Percentiles rank a stretch among this genome's conserved stretches.
Evolutionary conservation across 2,888 invertebrate species (phyloP).

Genomic region (Hirudinaria manillensis): DNA sequence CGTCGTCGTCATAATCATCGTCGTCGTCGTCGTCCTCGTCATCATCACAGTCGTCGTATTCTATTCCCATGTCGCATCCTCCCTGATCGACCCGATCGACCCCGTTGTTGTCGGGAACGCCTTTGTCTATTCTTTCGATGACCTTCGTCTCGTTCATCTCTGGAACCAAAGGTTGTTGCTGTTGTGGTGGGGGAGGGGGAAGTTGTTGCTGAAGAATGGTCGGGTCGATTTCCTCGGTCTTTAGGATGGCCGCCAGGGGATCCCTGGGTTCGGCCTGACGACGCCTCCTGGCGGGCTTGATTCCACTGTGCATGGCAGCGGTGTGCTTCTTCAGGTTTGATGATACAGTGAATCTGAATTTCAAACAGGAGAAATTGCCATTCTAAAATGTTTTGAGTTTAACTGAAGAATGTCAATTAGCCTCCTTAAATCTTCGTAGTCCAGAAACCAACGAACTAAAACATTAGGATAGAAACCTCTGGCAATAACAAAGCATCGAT

Average conservation of each 20-base stretch:
- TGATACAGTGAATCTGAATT: slow-evolving; percentile 26
- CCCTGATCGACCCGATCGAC: neutral
- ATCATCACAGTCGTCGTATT: slow-evolving; percentile 22
- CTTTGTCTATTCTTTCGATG: neutral
- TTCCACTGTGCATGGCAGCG: slow-evolving; percentile 25
- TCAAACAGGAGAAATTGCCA: no score
- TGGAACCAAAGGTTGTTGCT: neutral
- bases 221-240: slow-evolving; percentile 5
- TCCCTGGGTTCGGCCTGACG: neutral
- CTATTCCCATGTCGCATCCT: slow-evolving; percentile 1
- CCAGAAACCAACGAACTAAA: no score
- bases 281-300: slow-evolving; percentile 20
- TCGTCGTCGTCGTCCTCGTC: slow-evolving; percentile 26
- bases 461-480: no score
- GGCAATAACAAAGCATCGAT: no score
- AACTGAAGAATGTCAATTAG: no score
- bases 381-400: no score
- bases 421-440: no score
- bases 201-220: slow-evolving; percentile 12
- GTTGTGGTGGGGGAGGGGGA: neutral
- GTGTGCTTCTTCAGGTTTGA: slow-evolving; percentile 31
- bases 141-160: neutral
- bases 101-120: slow-evolving; percentile 10
- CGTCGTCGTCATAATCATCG: slow-evolving; percentile 23
- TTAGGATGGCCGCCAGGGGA: slow-evolving; percentile 16